Evolutionary conservation across 2,797 vertebrate species (phyloP).

Genomic region (Hylomyscus alleni): DNA sequence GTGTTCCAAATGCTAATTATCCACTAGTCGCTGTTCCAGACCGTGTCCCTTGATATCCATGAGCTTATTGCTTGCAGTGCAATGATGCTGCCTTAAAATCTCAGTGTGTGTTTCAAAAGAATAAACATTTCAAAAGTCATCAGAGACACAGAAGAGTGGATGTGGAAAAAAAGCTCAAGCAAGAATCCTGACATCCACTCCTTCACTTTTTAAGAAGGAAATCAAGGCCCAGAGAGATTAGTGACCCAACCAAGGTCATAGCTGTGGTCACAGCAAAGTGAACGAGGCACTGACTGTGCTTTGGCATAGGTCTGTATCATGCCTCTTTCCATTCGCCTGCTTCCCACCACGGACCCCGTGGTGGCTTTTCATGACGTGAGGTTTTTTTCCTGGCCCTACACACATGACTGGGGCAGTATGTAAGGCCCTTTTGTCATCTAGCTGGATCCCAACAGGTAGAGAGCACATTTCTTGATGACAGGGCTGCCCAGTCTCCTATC

Average conservation of each 20-base stretch:
- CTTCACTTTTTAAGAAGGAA: background rate
- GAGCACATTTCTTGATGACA: background rate
- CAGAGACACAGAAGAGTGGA: constrained; percentile 29
- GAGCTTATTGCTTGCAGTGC: constrained; percentile 15
- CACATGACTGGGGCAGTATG: background rate
- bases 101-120: constrained; percentile 54
- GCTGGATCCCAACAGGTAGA: background rate
- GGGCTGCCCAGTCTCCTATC: constrained; percentile 55
- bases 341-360: background rate
- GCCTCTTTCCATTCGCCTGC: background rate
- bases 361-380: background rate
- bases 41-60: constrained; percentile 19
- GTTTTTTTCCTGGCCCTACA: background rate
- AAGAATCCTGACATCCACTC: background rate
- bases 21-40: constrained; percentile 27
- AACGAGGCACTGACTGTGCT: background rate
- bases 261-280: background rate
- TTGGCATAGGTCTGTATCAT: background rate
- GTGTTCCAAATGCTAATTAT: constrained; percentile 54
- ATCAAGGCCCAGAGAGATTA: background rate
- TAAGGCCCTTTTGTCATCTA: background rate
- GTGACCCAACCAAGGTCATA: background rate
- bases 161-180: background rate
- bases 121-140: background rate
- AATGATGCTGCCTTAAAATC: constrained; percentile 23